Percentiles rank a stretch among this genome's conserved stretches.
Conservation (phyloP, 2,888 invertebrate genomes). For the Tubiluchus corallicola region DNA sequence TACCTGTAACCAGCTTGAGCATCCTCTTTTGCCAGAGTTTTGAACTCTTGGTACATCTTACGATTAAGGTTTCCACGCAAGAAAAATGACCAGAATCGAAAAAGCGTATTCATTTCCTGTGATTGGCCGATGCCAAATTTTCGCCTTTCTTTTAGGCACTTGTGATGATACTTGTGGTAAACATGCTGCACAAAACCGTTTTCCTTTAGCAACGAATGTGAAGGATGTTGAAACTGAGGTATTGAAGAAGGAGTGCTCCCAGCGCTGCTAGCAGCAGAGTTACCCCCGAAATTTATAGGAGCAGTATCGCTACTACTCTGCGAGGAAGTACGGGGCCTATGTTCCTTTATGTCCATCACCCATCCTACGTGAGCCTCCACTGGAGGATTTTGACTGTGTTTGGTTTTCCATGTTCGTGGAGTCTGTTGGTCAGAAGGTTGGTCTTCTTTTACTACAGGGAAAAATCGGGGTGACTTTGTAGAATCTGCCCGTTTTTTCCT, state of each 20-base stretch:
- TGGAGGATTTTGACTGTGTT: constrained; percentile 67
- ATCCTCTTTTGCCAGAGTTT: constrained; percentile 77
- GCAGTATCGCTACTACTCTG: constrained; percentile 6
- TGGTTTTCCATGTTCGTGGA: constrained; percentile 28
- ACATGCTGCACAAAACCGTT: constrained; percentile 95
- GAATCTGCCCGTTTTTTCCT: too few relatives aligned
- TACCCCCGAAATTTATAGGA: neutral
- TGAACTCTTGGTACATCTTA: constrained; percentile 94
- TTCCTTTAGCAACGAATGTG: constrained; percentile 77
- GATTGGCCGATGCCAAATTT: constrained; percentile 81
- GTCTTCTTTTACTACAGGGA: constrained; percentile 67
- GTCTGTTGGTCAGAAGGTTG: constrained; percentile 12
- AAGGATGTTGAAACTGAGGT: constrained; percentile 86
- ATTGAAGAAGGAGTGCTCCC: constrained; percentile 65
- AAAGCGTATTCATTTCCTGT: constrained; percentile 98
- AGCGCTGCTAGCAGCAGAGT: constrained; percentile 33
- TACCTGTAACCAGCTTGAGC: constrained; percentile 65
- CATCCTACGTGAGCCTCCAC: constrained; percentile 84
- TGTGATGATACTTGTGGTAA: constrained; percentile 83
- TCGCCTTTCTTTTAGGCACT: constrained; percentile 64
- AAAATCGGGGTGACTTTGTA: constrained; percentile 55
- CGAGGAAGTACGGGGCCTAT: constrained; percentile 18
- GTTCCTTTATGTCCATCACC: constrained; percentile 50
- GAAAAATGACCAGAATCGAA: constrained; percentile 99
- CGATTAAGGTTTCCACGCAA: constrained; percentile 91